Evolutionary conservation across 2,113 vertebrate genomes (phyloP).

Genomic region (Zonotrichia leucophrys): DNA sequence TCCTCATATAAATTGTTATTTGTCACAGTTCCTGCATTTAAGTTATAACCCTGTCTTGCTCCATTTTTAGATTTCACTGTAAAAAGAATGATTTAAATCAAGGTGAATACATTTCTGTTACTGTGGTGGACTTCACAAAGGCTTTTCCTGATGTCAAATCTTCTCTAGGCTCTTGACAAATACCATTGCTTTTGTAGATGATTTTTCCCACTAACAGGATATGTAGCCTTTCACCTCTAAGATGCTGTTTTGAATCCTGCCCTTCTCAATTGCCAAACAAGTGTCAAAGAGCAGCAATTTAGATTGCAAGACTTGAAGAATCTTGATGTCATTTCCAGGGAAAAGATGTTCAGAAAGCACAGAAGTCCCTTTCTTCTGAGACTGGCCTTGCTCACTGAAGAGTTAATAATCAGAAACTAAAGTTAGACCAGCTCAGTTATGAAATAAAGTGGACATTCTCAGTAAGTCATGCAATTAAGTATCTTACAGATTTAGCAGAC

Average conservation of each 20-base stretch:
- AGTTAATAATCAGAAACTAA: neutral
- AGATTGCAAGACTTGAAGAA: neutral
- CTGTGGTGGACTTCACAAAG: neutral
- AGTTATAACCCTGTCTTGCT: neutral
- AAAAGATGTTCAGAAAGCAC: neutral
- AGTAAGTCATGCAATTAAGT: neutral
- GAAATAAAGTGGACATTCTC: neutral
- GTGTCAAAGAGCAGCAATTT: slow-evolving; percentile 37
- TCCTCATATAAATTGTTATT: neutral
- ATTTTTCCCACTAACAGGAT: slow-evolving; percentile 63
- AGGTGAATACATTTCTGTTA: neutral
- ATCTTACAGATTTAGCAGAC: neutral
- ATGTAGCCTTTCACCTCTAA: slow-evolving; percentile 61
- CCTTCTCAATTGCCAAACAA: slow-evolving; percentile 35
- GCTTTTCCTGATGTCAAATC: slow-evolving; percentile 33
- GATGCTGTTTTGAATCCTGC: slow-evolving; percentile 44
- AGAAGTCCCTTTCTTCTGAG: neutral
- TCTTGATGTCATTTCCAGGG: neutral
- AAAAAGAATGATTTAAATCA: slow-evolving; percentile 49
- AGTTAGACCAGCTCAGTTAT: neutral
- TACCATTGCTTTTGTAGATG: slow-evolving; percentile 18
- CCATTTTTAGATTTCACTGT: slow-evolving; percentile 31
- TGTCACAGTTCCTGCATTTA: neutral
- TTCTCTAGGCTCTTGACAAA: slow-evolving; percentile 33
- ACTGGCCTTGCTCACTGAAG: neutral